phyloP scores from a whole-genome alignment of 2,888 invertebrate genomes.

The Rhagium mordax region DNA sequence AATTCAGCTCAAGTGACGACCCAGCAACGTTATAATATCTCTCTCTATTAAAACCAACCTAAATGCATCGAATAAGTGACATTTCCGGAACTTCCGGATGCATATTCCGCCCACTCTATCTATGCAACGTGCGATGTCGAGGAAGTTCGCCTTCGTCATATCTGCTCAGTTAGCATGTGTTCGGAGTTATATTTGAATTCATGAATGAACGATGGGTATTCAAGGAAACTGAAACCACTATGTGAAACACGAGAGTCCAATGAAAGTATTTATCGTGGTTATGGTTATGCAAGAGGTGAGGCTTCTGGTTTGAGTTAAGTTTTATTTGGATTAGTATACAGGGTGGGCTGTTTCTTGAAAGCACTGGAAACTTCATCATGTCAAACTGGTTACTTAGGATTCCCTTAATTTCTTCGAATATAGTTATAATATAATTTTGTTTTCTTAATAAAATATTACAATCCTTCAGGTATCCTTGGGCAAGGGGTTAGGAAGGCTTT shows the following conservation, averaged over 20 bases:
- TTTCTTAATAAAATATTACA: no score
- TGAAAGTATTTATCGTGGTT: background rate
- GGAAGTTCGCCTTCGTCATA: constrained; percentile 25
- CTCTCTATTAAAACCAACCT: background rate
- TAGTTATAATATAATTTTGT: no score
- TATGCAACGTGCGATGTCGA: constrained; percentile 5
- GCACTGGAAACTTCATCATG: no score
- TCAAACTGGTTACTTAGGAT: no score
- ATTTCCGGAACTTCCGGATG: constrained; percentile 52
- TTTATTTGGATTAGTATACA: no score
- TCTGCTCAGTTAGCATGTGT: constrained; percentile 26
- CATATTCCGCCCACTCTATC: constrained; percentile 36
- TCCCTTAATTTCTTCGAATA: no score
- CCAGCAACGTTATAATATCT: background rate
- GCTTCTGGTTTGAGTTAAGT: background rate
- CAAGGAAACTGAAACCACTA: background rate
- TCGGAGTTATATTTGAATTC: constrained; percentile 20
- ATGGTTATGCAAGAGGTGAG: background rate
- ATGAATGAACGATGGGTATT: constrained; percentile 10
- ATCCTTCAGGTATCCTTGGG: no score
- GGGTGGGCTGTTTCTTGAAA: no score
- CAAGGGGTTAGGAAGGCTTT: no score
- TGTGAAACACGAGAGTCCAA: background rate
- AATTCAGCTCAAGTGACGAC: background rate
- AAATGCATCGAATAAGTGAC: constrained; percentile 41